phyloP scores from a whole-genome alignment of 1,140 invertebrate genomes.

The Drosophila parabipectinata region DNA sequence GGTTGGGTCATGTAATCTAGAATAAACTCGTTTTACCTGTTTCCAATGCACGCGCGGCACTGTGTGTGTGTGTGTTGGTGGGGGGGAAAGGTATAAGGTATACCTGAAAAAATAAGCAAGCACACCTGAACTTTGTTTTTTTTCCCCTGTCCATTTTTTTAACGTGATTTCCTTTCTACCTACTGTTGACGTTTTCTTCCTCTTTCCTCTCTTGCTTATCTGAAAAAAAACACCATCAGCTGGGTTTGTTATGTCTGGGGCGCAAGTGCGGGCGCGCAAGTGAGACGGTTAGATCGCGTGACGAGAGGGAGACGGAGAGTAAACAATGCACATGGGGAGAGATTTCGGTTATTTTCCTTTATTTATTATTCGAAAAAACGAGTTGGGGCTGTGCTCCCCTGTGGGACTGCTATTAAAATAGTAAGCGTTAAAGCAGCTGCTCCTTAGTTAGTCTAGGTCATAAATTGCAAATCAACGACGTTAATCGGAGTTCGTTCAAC shows the following conservation, averaged over 20 bases:
- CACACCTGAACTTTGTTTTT: slow-evolving; percentile 28
- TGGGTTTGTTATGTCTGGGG: slow-evolving; percentile 73
- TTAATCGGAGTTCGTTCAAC: slow-evolving; percentile 66
- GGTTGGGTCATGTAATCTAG: slow-evolving; percentile 59
- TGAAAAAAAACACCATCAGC: slow-evolving; percentile 76
- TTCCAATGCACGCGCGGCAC: slow-evolving; percentile 18
- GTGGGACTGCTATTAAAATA: slow-evolving; percentile 56
- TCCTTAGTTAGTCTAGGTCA: slow-evolving; percentile 66
- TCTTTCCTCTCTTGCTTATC: slow-evolving; percentile 39
- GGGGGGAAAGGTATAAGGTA: slow-evolving; percentile 39
- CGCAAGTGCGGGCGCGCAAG: slow-evolving; percentile 31
- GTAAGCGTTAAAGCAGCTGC: slow-evolving; percentile 40
- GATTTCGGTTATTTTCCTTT: slow-evolving; percentile 22
- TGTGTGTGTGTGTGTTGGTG: slow-evolving; percentile 30
- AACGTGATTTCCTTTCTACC: slow-evolving; percentile 54
- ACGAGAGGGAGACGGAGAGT: slow-evolving; percentile 24
- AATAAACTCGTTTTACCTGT: slow-evolving; percentile 72
- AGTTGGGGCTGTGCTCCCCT: too few species aligned
- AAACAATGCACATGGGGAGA: slow-evolving; percentile 35
- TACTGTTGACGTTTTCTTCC: slow-evolving; percentile 49
- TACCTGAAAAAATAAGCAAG: slow-evolving; percentile 27
- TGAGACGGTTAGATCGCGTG: slow-evolving; percentile 15
- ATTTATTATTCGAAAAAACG: slow-evolving; percentile 46
- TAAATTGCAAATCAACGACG: slow-evolving; percentile 52
- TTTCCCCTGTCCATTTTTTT: slow-evolving; percentile 12